Evolutionary conservation across 2,888 invertebrate species (phyloP).

Genomic region (Odontocolon sp.): DNA sequence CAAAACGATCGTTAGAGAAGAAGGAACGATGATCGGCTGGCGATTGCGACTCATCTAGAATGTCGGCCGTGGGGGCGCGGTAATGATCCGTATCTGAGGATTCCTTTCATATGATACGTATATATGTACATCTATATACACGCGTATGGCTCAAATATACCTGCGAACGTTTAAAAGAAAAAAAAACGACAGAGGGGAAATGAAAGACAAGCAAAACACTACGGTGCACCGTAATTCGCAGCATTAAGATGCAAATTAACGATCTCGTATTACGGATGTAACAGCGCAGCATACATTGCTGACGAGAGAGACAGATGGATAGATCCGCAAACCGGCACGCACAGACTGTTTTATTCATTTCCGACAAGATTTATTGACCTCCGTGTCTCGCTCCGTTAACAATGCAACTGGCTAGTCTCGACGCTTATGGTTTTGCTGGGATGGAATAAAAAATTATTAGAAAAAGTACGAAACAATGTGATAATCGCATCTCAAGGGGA

Average conservation of each 20-base stretch:
- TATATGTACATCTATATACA: not conserved
- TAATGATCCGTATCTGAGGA: slow-evolving; percentile 61
- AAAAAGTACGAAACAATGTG: slow-evolving; percentile 28
- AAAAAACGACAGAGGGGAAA: slow-evolving; percentile 19
- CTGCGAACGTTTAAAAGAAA: slow-evolving; percentile 3
- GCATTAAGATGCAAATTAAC: slow-evolving; percentile 58
- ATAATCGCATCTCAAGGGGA: slow-evolving; percentile 31
- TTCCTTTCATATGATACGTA: slow-evolving; percentile 23
- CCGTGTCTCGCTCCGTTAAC: slow-evolving; percentile 44
- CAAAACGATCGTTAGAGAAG: slow-evolving; percentile 60
- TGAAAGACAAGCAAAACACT: slow-evolving; percentile 48
- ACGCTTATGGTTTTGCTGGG: not conserved
- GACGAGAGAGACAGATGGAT: slow-evolving; percentile 34
- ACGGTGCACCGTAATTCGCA: slow-evolving; percentile 40
- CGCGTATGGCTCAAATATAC: slow-evolving; percentile 17
- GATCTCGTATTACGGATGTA: slow-evolving; percentile 54
- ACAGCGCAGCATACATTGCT: slow-evolving; percentile 40
- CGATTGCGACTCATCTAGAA: slow-evolving; percentile 50
- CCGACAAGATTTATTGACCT: slow-evolving; percentile 47
- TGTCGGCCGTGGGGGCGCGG: slow-evolving; percentile 40
- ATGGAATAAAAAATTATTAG: slow-evolving; percentile 34
- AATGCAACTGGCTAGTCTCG: slow-evolving; percentile 28
- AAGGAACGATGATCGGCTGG: slow-evolving; percentile 40
- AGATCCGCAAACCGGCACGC: slow-evolving; percentile 25
- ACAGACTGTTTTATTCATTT: slow-evolving; percentile 27